phyloP scores from a whole-genome alignment of 2,113 vertebrate genomes.

The Bos indicus region DNA sequence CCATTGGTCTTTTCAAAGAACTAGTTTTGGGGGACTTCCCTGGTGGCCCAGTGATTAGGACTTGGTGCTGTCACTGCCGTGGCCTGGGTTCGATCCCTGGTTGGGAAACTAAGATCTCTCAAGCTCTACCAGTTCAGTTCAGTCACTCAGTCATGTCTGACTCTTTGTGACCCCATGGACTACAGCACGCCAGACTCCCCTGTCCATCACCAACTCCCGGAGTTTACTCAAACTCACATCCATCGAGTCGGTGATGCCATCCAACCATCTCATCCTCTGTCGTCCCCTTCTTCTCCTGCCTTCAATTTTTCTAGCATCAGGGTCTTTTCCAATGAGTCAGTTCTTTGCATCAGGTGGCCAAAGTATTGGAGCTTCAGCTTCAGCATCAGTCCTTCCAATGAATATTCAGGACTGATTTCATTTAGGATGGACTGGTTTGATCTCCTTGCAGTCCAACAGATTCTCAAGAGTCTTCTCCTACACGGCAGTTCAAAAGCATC shows the following conservation, averaged over 20 bases:
- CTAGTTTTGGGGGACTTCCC: neutral
- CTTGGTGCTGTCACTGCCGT: fast-evolving
- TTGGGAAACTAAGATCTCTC: neutral
- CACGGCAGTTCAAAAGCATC: neutral
- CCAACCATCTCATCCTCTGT: neutral
- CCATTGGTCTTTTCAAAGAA: neutral
- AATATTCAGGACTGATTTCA: neutral
- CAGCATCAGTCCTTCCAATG: neutral
- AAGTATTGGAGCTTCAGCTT: neutral
- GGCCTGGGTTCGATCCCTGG: neutral
- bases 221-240: neutral
- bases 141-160: neutral
- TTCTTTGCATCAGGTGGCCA: neutral
- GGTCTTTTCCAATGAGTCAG: neutral
- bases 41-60: neutral
- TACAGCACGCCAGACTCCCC: neutral
- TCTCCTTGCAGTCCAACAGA: neutral
- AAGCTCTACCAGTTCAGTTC: neutral
- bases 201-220: fast-evolving
- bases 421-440: neutral
- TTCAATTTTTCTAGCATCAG: neutral
- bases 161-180: neutral
- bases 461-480: neutral
- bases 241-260: neutral
- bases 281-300: neutral